Base-by-base conservation (phyloP, 2,888 invertebrate genomes). In the Drepanosiphum platanoidis region DNA sequence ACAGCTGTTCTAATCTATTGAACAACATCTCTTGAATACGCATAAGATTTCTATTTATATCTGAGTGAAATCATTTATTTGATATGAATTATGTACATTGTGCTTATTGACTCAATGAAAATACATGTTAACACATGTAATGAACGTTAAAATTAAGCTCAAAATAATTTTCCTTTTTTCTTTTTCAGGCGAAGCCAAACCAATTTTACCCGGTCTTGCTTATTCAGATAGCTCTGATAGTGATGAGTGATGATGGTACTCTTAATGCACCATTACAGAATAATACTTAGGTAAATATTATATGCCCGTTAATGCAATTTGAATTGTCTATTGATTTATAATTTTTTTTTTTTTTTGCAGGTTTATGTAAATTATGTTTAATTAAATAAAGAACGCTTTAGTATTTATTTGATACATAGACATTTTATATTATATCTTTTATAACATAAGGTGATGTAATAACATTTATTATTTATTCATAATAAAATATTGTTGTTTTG, bases 171-270 rank as follows among this genome's bases (percentile, higher is more conserved):
- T 46, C 18, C 18, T 46, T 46, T 68, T 71, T 27, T 36, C 42
- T 30, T 58, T 81, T 71, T 71, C 5, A 84, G 84, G 39, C n/a
- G 30, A 84, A 52, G 32, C 8, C 2, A 84, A 84, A 58, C 39
- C 75, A 39, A 68, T 18, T 66, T 84, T 84, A 39, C 84, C 77
- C 3, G 84, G 84, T 30, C 34, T 84, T 39, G 75, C 84, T 13
- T 84, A 84, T 58, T 84, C 84, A 70, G 84, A 84, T 39, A 84
- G 84, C 39, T 84, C 84, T 36, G 77, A 84, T 58, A 77, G 68
- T 7, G 68, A 71, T 39, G 71, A 39, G n/a, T n/a, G 61, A 72
- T n/a, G 27, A 32, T 39, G 71, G 61, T 39, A 39, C 39, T 36
- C 39, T 18, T 18, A 18, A n/a, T n/a, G 66, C 64, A 66, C 66